Base-by-base conservation (phyloP, 2,888 invertebrate genomes). In the Lasioglossum figueresi region DNA sequence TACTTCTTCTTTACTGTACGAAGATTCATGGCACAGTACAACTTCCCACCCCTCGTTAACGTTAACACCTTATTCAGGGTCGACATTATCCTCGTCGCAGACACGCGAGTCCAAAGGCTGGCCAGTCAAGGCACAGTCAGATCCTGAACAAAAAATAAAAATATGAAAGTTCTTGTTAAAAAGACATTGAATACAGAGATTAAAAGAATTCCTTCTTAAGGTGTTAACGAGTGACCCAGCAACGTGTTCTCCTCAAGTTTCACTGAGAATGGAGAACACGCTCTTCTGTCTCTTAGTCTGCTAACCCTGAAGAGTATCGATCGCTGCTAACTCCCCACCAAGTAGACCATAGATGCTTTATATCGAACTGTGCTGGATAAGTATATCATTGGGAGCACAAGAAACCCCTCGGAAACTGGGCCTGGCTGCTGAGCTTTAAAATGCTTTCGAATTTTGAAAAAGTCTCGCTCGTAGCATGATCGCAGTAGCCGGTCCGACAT, bases 1-100 rank as follows among this genome's bases (percentile, higher is more conserved):
- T 43, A 48, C 31, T 81, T 43, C 19, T 66, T 79, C 70, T 48
- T 79, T 90, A 90, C 90, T 90, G 89, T 90, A 90, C 85, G 85
- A 90, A 84, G 85, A 81, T 84, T 89, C 78, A 90, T 90, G 86
- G 90, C 91, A 90, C 90, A 90, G 91, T 90, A 90, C 68, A 71
- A 79, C 19, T 19, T 23, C 74, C 66, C 19, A 19, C 23, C 12
- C 40, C 19, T 14, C 31, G 72, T 52, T 23, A 52, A 14, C 31
- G 5, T 43, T 59, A 66, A 45, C 59, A 31, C 56, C 71, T 59
- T 68, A 34, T 23, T 70, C 63, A 43, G 59, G 63, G 43, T 43
- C 40, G 40, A 71, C 71, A 45, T 43, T 45, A 45, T 66, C 66
- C 34, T 59, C 12, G 6, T 59, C 59, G 59, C 59, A 3, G 59